Evolutionary conservation across 2,888 invertebrate species (phyloP), one percentile per base, ranked within the genome.

Genomic region (Willowsia nigromaculata): DNA sequence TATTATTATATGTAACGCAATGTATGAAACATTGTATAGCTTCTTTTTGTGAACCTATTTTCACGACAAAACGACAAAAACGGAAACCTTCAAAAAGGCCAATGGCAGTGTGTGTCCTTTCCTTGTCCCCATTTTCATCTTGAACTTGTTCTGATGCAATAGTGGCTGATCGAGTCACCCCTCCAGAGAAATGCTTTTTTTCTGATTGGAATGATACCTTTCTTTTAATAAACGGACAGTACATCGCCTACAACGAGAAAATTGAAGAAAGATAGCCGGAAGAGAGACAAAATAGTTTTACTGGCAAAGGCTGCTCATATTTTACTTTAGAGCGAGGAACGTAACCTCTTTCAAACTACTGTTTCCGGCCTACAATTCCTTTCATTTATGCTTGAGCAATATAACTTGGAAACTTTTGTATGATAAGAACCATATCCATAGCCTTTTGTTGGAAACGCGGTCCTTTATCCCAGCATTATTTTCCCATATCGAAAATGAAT

Each of bases 101-200:
- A 30, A n/a, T 81, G 87, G 81, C 82, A 87, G 71, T 82, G 9
- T 56, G 53, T 65, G 65, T 30, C 59, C 33, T 27, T 37, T 37
- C 18, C 37, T 7, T 68, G 37, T n/a, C 11, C 9, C n/a, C 30
- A 22, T 27, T 22, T 68, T 71, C 15, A 25, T n/a, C 59, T 25
- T 56, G 33, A 84, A 56, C 59, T 76, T 56, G 47, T 47, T 47
- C 65, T 68, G 40, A 78, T 68, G 47, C 40, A 80, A 80, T 65
- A 40, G 68, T 37, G 65, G 76, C 62, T 86, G 86, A 86, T 86
- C 80, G 80, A 86, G 65, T 86, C 68, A 68, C 27, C 86, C 86
- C 86, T 80, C 80, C 47, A 68, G 80, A 78, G 86, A 68, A 80
- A 37, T 53, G 47, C 33, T 56, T 65, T 33, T 47, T 59, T 25